Conservation (phyloP, 2,113 vertebrate genomes). For the Eolophus roseicapilla region DNA sequence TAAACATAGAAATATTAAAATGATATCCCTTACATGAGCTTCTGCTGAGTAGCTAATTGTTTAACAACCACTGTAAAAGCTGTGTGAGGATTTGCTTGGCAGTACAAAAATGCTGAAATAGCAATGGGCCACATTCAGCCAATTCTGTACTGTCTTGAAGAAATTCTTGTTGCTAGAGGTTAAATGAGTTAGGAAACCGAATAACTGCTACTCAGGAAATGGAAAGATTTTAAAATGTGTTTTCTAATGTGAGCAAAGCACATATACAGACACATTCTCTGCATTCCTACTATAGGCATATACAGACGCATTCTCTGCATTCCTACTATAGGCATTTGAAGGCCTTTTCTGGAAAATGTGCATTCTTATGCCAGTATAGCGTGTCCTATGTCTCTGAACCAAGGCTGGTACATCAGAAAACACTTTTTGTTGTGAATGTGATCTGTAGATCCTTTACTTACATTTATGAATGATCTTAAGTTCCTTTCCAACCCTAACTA, state of each 20-base stretch:
- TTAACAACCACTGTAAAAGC: neutral
- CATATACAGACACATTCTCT: neutral
- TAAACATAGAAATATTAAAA: neutral
- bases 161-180: neutral
- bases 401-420: neutral
- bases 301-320: neutral
- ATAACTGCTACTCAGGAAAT: neutral
- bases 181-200: neutral
- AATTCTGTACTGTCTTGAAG: neutral
- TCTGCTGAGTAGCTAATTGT: neutral
- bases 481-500: too few species aligned
- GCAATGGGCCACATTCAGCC: neutral
- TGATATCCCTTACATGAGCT: neutral
- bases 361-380: neutral
- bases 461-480: neutral
- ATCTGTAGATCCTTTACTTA: neutral
- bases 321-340: neutral
- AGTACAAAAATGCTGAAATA: neutral
- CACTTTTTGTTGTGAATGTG: accelerated
- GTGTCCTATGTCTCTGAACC: neutral
- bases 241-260: neutral
- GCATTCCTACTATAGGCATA: neutral
- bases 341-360: neutral
- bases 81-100: neutral
- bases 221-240: neutral